These are phyloP conservation scores for Drosophila obscura DNA, from an alignment of 1,140 invertebrate genomes.

Conservation along the genomic window DNA sequence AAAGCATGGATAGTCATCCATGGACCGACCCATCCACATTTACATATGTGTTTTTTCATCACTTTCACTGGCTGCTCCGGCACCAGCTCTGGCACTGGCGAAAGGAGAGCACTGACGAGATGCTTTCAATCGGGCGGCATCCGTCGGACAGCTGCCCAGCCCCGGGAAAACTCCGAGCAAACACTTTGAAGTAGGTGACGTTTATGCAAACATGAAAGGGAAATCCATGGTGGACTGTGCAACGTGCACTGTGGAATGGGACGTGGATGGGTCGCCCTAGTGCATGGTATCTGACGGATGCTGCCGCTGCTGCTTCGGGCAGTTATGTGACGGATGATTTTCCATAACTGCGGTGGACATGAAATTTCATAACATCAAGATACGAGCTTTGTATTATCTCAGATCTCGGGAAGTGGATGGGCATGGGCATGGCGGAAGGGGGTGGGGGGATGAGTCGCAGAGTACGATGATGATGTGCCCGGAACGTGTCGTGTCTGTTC, in stretches of 20 bases:
- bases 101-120: conserved; percentile 31
- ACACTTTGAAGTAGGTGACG: conserved; percentile 73
- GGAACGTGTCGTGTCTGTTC: too few relatives aligned
- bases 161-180: conserved; percentile 34
- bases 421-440: not conserved
- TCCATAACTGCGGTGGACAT: conserved; percentile 52
- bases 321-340: conserved; percentile 47
- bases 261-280: conserved; percentile 3
- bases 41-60: conserved; percentile 56
- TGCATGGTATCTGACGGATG: conserved; percentile 33
- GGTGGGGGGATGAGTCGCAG: conserved; percentile 5
- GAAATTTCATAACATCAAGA: conserved; percentile 73
- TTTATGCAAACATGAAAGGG: conserved; percentile 65
- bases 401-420: conserved; percentile 28
- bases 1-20: conserved; percentile 54
- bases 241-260: not conserved
- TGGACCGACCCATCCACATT: conserved; percentile 46
- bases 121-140: conserved; percentile 51
- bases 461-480: too few relatives aligned
- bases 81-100: conserved; percentile 16
- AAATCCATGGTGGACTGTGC: conserved; percentile 4
- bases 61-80: conserved; percentile 46
- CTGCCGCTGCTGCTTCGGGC: conserved; percentile 23
- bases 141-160: conserved; percentile 53
- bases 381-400: conserved; percentile 78